phyloP scores from a whole-genome alignment of 2,113 vertebrate species.

The Bujurquina vittata region DNA sequence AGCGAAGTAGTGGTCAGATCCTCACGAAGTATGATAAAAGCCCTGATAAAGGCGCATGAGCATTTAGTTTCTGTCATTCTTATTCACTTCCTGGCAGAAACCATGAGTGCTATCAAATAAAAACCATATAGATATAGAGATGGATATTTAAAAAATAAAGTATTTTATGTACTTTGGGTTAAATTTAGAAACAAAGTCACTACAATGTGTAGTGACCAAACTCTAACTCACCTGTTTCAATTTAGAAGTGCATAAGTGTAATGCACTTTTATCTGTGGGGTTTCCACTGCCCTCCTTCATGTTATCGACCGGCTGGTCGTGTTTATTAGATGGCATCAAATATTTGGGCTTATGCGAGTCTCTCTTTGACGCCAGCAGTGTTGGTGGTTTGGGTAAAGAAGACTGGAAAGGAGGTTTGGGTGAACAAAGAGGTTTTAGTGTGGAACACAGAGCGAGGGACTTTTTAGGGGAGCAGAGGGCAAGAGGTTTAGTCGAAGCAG shows the following conservation, averaged over 20 bases:
- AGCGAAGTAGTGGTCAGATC: constrained; percentile 47
- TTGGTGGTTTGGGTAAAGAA: constrained; percentile 81
- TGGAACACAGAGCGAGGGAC: constrained; percentile 81
- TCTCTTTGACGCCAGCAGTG: constrained; percentile 82
- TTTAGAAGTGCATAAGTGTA: constrained; percentile 81
- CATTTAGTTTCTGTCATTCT: constrained; percentile 34
- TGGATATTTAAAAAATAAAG: too few species aligned
- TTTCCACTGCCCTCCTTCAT: constrained; percentile 85
- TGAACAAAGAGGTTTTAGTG: constrained; percentile 82
- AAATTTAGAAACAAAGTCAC: too few species aligned
- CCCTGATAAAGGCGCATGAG: constrained; percentile 33
- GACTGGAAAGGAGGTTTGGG: constrained; percentile 77
- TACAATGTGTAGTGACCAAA: neutral
- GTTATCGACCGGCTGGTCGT: constrained; percentile 80
- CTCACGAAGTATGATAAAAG: constrained; percentile 43
- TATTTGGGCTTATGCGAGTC: constrained; percentile 81
- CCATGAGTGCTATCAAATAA: constrained; percentile 12
- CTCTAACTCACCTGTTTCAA: constrained; percentile 85
- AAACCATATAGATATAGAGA: neutral
- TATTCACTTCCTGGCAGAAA: constrained; percentile 42
- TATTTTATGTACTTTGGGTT: neutral
- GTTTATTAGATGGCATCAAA: constrained; percentile 75
- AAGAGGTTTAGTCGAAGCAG: constrained; percentile 81
- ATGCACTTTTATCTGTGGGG: constrained; percentile 81
- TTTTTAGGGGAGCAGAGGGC: constrained; percentile 83